Percentiles rank a stretch among this genome's conserved stretches.
Evolutionary conservation across 2,113 vertebrate genomes (phyloP).

Genomic region (Tychaedon coryphoeus): DNA sequence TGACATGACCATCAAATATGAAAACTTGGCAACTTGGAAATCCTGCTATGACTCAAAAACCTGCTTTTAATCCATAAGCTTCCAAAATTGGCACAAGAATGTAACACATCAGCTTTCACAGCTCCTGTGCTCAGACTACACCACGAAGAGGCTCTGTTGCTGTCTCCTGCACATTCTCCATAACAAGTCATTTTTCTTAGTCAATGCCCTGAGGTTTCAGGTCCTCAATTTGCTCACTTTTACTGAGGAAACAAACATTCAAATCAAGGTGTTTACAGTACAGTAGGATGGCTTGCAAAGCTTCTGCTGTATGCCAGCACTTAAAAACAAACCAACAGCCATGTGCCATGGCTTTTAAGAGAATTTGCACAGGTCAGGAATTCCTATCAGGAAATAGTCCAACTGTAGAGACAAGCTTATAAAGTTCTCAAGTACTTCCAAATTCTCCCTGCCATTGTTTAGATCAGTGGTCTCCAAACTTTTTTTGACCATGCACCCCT

Average conservation of each 20-base stretch:
- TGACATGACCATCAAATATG: background rate
- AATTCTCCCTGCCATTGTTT: background rate
- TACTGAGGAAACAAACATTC: background rate
- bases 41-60: background rate
- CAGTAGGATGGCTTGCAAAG: background rate
- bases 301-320: background rate
- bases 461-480: background rate
- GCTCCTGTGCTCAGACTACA: background rate
- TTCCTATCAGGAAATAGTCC: background rate
- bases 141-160: background rate
- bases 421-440: background rate
- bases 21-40: background rate
- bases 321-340: background rate
- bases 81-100: background rate
- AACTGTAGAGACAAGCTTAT: background rate
- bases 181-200: background rate
- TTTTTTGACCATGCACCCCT: background rate
- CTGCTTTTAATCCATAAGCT: background rate
- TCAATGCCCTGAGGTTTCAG: background rate
- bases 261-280: background rate
- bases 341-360: background rate
- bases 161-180: accelerated
- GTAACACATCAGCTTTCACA: background rate
- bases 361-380: background rate
- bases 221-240: background rate